A percentile compares a stretch with the other conserved stretches of the same genome.
Evolutionary conservation across 2,797 vertebrate genomes (phyloP).

Genomic region (Discoglossus pictus): DNA sequence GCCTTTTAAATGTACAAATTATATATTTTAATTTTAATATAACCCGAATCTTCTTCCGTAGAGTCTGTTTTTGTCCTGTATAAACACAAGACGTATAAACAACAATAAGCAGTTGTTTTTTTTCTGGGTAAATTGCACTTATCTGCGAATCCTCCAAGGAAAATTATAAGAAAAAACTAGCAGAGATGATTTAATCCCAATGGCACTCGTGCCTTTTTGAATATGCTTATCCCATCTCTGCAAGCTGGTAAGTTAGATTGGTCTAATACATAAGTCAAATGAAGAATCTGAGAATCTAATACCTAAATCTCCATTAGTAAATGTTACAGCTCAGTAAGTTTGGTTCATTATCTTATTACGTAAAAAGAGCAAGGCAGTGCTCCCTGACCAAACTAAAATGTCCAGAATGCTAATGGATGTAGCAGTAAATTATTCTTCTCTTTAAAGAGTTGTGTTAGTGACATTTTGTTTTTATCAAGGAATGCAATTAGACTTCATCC

Average conservation of each 20-base stretch:
- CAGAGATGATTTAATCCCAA: conserved; percentile 60
- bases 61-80: too few species aligned
- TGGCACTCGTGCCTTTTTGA: conserved; percentile 53
- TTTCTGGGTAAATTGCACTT: conserved; percentile 50
- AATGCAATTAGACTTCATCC: conserved; percentile 98
- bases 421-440: conserved; percentile 88
- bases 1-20: too few species aligned
- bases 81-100: too few species aligned
- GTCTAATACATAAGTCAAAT: conserved; percentile 65
- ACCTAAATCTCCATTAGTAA: conserved; percentile 87
- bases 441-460: conserved; percentile 93
- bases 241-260: conserved; percentile 46
- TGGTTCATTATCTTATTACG: conserved; percentile 84
- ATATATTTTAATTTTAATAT: too few species aligned
- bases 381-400: conserved; percentile 79
- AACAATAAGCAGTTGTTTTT: too few species aligned
- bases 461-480: conserved; percentile 96
- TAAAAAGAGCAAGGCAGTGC: conserved; percentile 81
- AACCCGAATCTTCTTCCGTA: too few species aligned
- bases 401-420: conserved; percentile 83
- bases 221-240: conserved; percentile 41
- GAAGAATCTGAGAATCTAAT: conserved; percentile 81
- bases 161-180: conserved; percentile 44
- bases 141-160: conserved; percentile 53
- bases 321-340: conserved; percentile 84